phyloP scores from a whole-genome alignment of 1,140 invertebrate genomes.

The Cryptotermes secundus region DNA sequence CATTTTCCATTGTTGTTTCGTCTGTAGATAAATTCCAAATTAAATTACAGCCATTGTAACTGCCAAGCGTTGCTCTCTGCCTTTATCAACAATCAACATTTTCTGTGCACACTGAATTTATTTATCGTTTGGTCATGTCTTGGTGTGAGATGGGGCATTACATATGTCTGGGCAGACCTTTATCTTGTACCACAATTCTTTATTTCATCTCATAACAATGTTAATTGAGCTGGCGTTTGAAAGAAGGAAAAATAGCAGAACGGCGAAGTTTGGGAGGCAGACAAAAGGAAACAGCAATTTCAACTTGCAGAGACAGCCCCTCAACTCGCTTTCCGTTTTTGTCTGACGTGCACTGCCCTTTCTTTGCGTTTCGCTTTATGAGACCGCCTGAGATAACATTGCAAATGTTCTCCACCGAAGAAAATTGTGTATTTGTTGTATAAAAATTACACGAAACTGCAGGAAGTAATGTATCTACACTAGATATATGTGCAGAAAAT shows the following conservation, averaged over 20 bases:
- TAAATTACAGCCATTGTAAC: too few species aligned
- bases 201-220: neutral
- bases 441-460: neutral
- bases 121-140: too few species aligned
- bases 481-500: neutral
- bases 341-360: neutral
- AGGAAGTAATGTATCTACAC: neutral
- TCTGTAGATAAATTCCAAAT: too few species aligned
- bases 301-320: neutral
- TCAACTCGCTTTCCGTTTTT: neutral
- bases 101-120: too few species aligned
- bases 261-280: neutral
- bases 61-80: too few species aligned
- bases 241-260: neutral
- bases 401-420: neutral
- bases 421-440: neutral
- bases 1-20: too few species aligned
- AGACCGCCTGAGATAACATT: neutral
- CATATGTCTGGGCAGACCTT: neutral
- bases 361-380: neutral
- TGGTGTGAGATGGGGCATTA: neutral
- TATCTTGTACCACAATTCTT: neutral
- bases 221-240: neutral
- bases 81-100: too few species aligned
- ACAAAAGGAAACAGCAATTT: neutral